Evolutionary conservation across 2,113 vertebrate species (phyloP).

Genomic region (Sarotherodon lohbergeri): DNA sequence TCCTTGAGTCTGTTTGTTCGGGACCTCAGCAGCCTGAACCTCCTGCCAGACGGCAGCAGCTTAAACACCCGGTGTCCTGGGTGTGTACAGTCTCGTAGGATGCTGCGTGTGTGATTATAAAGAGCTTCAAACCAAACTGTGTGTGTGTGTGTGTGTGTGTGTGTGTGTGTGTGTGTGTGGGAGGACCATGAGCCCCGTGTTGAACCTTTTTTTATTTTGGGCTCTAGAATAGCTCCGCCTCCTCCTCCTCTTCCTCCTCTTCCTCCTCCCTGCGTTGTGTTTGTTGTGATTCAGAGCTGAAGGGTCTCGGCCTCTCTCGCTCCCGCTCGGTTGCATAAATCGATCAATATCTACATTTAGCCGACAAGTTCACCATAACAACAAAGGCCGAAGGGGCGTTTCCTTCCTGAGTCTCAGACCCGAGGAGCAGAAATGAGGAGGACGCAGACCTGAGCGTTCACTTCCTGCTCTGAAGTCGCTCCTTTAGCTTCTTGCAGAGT

Average conservation of each 20-base stretch:
- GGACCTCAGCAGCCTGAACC: no score
- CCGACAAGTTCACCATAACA: background rate
- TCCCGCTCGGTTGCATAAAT: constrained; percentile 29
- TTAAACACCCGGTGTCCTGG: no score
- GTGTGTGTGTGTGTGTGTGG: background rate
- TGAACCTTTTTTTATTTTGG: background rate
- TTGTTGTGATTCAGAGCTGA: constrained; percentile 32
- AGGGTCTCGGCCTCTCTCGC: background rate
- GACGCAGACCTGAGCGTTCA: background rate
- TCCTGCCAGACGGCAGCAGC: no score
- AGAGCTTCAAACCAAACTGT: background rate
- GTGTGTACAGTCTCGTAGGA: no score
- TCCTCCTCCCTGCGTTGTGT: background rate
- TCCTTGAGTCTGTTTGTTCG: no score
- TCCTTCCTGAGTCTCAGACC: background rate
- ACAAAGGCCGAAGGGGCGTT: background rate
- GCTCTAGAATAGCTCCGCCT: background rate
- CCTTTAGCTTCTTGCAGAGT: background rate
- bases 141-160: background rate
- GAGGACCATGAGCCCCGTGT: background rate
- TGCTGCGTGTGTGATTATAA: background rate
- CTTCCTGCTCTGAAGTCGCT: background rate
- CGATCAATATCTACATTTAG: constrained; percentile 37
- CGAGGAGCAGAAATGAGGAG: background rate
- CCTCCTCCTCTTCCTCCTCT: background rate